These are phyloP conservation scores for Spinibarbus caldwelli DNA, from an alignment of 2,797 vertebrate genomes.

Conservation along the genomic window DNA sequence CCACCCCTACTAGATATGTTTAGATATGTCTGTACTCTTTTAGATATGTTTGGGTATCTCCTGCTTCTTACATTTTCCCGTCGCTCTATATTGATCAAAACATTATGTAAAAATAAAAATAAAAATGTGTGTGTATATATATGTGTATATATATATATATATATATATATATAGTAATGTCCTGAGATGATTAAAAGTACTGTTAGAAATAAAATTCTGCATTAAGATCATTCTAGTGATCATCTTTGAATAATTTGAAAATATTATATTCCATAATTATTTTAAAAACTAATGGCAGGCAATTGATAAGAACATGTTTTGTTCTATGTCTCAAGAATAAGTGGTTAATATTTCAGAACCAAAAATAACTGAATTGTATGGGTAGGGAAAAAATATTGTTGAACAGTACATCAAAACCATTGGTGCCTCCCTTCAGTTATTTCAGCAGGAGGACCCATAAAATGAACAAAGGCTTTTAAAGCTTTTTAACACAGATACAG, in stretches of 20 bases:
- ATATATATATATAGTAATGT: no score
- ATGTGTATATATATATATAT: no score
- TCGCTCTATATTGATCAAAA: no score
- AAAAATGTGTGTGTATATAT: no score
- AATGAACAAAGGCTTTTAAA: neutral
- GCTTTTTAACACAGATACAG: neutral
- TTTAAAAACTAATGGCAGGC: no score
- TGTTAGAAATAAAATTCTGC: neutral
- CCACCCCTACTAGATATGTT: neutral
- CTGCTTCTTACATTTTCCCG: neutral
- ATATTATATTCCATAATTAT: neutral
- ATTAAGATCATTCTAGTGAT: neutral
- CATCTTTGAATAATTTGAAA: neutral
- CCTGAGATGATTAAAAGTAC: neutral
- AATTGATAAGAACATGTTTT: neutral
- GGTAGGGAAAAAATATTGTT: neutral
- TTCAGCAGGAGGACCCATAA: slow-evolving; percentile 5
- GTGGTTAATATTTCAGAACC: neutral
- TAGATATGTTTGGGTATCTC: neutral
- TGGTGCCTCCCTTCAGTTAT: neutral
- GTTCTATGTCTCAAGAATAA: neutral
- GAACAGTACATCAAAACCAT: neutral
- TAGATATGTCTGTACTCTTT: neutral
- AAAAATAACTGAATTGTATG: neutral
- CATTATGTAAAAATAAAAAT: no score